Base-by-base conservation (phyloP, 1,140 invertebrate species). In the Marisa cornuarietis region DNA sequence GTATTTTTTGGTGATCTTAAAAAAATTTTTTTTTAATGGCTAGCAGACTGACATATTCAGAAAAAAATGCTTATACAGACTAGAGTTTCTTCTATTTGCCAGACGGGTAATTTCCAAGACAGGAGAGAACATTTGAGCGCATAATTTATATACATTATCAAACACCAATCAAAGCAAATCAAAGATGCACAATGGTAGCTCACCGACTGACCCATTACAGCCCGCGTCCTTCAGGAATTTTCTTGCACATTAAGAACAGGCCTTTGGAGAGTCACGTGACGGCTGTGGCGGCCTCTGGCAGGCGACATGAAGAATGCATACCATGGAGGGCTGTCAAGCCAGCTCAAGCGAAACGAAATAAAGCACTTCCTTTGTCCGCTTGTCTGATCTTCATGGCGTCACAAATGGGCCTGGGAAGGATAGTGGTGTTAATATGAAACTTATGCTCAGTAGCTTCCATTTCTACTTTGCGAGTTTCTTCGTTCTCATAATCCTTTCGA, bases 181-280 rank as follows among this genome's bases (percentile, higher is more conserved):
- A 11, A 58, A 58, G 54, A 11, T 3, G 1, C 16, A 58, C 11
- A 58, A 54, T 58, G 11, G 11, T 58, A 58, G 11, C 54, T 58
- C 54, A 58, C 54, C 54, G 54, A 58, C 54, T 58, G 54, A 58
- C 11, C 16, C 54, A 58, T 58, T 58, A 18, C 54, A 14, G 11
- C 54, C 4, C 11, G 16, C 16, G 54, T 58, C 54, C 54, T 58
- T 58, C 18, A 52, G 11, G 18, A 24, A 20, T 52, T 52, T 49
- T 20, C 31, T 49, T 51, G 11, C 11, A 72, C 20, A 52, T 52
- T 52, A 65, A 76, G 13, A 65, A 77, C 49, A 52, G 9, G 42
- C 54, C 18, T 73, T 20, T 52, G 76, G 54, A 42, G 76, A 63
- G 20, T 24, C 49, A 52, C 66, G 63, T 3, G 76, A 77, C 76